Conservation (phyloP, 2,113 vertebrate species). For the Stomatorhinus ivindoensis region DNA sequence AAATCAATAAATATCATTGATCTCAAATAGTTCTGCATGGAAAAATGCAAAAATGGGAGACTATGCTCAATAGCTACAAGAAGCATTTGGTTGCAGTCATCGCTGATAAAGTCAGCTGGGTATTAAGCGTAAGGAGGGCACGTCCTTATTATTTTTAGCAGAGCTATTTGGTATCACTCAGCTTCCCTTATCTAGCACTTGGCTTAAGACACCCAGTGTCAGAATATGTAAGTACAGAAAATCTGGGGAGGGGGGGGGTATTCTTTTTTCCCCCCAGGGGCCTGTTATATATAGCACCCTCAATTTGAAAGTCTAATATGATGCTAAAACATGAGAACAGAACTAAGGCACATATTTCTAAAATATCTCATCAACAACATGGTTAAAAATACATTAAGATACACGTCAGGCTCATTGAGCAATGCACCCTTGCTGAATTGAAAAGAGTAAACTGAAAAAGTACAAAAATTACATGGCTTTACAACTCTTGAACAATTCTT, state of each 20-base stretch:
- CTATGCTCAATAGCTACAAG: background rate
- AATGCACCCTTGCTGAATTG: background rate
- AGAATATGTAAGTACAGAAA: background rate
- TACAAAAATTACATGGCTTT: background rate
- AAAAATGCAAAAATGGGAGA: background rate
- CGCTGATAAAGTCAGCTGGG: background rate
- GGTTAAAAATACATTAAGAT: background rate
- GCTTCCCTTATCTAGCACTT: background rate
- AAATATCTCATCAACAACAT: background rate
- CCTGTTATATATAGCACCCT: background rate
- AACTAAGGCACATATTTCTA: background rate
- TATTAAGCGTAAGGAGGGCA: background rate
- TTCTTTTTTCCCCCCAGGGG: background rate
- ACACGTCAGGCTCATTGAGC: background rate
- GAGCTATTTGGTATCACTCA: background rate
- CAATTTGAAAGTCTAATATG: background rate
- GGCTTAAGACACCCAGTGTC: background rate
- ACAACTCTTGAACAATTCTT: background rate
- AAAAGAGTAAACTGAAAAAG: background rate
- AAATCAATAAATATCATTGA: background rate
- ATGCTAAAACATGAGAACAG: background rate
- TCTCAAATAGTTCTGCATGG: background rate
- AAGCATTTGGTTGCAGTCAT: background rate
- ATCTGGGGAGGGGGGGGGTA: background rate
- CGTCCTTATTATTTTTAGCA: background rate